Conservation (phyloP, 2,113 vertebrate genomes). For the Trochalopteron elliotii region DNA sequence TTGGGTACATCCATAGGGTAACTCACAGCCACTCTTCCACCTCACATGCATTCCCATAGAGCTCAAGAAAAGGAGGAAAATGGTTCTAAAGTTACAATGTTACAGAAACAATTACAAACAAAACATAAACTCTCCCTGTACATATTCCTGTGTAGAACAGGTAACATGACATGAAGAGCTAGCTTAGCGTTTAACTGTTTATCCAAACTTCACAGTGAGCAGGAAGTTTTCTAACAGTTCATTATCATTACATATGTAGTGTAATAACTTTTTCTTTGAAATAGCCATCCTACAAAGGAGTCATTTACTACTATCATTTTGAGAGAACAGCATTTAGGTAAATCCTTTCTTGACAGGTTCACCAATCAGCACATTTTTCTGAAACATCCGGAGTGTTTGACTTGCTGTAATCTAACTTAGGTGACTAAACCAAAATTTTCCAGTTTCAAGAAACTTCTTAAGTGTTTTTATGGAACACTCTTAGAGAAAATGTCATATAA, state of each 20-base stretch:
- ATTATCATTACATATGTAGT: neutral
- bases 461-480: neutral
- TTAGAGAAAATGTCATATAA: neutral
- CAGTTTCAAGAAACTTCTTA: neutral
- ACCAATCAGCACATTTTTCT: neutral
- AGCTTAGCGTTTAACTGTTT: neutral
- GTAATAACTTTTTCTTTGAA: neutral
- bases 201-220: neutral
- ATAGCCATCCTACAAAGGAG: neutral
- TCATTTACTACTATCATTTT: neutral
- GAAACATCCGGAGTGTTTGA: neutral
- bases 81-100: neutral
- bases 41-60: fast-evolving
- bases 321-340: neutral
- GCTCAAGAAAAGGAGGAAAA: neutral
- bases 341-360: neutral
- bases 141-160: neutral
- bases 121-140: neutral
- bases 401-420: neutral
- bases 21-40: neutral
- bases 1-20: neutral
- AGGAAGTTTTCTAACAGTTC: neutral
- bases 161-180: neutral
- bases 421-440: neutral
- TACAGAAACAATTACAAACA: neutral